Conservation (phyloP, 2,888 invertebrate genomes). For the Leptothorax acervorum region DNA sequence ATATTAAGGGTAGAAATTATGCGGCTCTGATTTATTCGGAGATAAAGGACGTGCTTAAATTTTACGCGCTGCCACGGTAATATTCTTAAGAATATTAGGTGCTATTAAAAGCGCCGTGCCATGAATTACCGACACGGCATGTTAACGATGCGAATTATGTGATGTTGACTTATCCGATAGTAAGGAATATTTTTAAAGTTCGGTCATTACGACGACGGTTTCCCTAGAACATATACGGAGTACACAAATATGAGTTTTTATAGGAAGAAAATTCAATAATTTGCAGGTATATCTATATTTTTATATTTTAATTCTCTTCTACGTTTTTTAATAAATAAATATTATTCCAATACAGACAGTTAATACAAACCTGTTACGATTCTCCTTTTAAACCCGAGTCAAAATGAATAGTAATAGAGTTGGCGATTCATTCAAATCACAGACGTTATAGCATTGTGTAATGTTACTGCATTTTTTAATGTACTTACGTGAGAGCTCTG, state of each 20-base stretch:
- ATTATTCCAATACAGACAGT: neutral
- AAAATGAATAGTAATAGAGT: constrained; percentile 30
- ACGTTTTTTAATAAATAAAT: neutral
- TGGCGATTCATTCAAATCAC: constrained; percentile 14
- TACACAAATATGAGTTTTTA: neutral
- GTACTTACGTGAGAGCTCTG: neutral
- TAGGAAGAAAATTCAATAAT: neutral
- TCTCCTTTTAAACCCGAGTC: neutral
- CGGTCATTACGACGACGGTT: neutral
- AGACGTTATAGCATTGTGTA: neutral
- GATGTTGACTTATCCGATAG: constrained; percentile 37
- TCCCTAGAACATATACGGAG: neutral
- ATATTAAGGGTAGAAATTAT: constrained; percentile 49
- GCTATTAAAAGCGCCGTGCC: constrained; percentile 43
- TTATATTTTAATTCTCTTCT: neutral
- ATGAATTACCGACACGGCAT: constrained; percentile 42
- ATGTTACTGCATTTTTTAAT: constrained; percentile 30
- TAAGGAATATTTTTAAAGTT: neutral
- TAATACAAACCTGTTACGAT: neutral
- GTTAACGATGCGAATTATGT: constrained; percentile 50
- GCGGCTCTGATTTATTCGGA: constrained; percentile 40
- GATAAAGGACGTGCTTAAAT: constrained; percentile 49
- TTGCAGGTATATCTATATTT: neutral
- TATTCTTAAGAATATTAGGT: constrained; percentile 55
- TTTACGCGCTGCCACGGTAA: constrained; percentile 43